Base-by-base conservation (phyloP, 2,113 vertebrate species). In the Mesocricetus auratus region DNA sequence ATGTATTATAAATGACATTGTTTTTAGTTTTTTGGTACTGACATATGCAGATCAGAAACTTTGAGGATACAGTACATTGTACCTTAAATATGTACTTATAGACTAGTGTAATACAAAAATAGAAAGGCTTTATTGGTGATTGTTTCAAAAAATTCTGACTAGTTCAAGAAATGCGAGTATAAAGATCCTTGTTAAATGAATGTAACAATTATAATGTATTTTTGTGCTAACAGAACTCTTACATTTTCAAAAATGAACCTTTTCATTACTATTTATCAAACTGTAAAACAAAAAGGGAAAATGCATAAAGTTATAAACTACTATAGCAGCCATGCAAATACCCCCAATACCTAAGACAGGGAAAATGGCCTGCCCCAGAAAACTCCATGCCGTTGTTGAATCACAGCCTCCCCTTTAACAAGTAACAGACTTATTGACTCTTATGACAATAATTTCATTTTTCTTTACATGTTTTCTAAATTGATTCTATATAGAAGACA, bases 1-100 rank as follows among this genome's bases (percentile, higher is more conserved):
- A 13, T 60, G 79, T 50, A 74, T 73, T 7, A 1, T 6, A 89
- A 66, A 33, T 94, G 21, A 94, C 1, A 75, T 56, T 94, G 4
- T 19, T 93, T 53, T 58, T 81, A 66, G 58, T 58, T 60, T 94
- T 93, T 31, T 81, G 3, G 89, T 95, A 39, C 50, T 92, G 68
- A 74, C 26, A 64, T 64, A 47, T 69, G 45, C 13, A 85, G 4
- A 83, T 66, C 33, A 47, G 66, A 53, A 10, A 6, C 58, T 95
- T 82, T 83, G 33, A 91, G 31, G 10, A n/a, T 10, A 50, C 60
- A 79, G 11, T 58, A 11, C 10, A 58, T 95, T 1, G 64, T 91
- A 7, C 89, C 60, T 90, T 94, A 91, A 89, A 73, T n/a, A 90
- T 94, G 71, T 78, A 73, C 39, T 36, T 91, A 64, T 7, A 60